Evolutionary conservation across 1,140 invertebrate genomes (phyloP), one percentile per base, ranked within the genome.

Genomic region (Phortica variegata): DNA sequence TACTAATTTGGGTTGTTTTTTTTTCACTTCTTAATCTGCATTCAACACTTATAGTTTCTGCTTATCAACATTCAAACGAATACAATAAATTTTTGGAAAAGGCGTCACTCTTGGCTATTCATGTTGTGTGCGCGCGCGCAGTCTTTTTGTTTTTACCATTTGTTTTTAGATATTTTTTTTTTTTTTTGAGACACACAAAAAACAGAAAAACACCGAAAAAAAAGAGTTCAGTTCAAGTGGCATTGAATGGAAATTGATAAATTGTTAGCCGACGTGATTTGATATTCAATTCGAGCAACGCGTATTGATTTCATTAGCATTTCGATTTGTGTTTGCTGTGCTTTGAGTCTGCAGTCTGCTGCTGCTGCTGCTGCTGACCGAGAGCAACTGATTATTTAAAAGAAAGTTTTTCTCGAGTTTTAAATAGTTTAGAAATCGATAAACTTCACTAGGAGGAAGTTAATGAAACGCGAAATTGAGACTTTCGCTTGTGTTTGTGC

Each of bases 251-350:
- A 32, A 17, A 26, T 41, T 56, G 51, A 56, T 56, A 56, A 47
- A 56, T 54, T 49, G 51, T 31, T 43, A 46, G 33, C 31, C 49
- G 51, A 56, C 54, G 50, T 56, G 47, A 56, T 56, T 56, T 56
- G 50, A 10, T 26, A 26, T 26, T 26, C 23, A 26, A 26, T 18
- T n/a, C n/a, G n/a, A n/a, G n/a, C n/a, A n/a, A n/a, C n/a, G n/a
- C n/a, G 36, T 17, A 58, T 58, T 42, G 51, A 43, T 46, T 58
- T 49, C 56, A 41, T 42, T 46, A 18, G 10, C 23, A 26, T 26
- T 26, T 26, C 23, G 10, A 26, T n/a, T n/a, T n/a, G n/a, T n/a
- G n/a, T n/a, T n/a, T n/a, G n/a, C n/a, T n/a, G n/a, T n/a, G n/a
- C n/a, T n/a, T n/a, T n/a, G n/a, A n/a, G n/a, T n/a, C n/a, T n/a